phyloP scores from a whole-genome alignment of 2,888 invertebrate species.

The Noctua fimbriata region DNA sequence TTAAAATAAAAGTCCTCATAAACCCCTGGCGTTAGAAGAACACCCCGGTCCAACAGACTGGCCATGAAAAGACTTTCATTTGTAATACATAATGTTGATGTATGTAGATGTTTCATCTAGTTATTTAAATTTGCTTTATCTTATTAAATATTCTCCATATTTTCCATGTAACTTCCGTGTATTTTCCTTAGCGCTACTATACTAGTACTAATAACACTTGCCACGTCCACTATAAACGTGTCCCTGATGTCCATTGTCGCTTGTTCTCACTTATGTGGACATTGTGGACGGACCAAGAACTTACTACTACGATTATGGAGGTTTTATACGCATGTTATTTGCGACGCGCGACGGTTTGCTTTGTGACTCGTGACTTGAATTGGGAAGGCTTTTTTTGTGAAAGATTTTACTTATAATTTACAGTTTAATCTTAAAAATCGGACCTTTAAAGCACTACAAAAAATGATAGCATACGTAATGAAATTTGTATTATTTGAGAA shows the following conservation, averaged over 20 bases:
- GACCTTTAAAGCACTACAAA: background rate
- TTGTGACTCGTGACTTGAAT: background rate
- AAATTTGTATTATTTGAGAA: background rate
- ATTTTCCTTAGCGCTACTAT: background rate
- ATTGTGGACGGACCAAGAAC: slow-evolving; percentile 11
- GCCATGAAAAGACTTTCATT: background rate
- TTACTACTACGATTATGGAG: background rate
- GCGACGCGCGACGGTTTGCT: background rate
- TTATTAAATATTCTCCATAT: background rate
- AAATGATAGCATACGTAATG: background rate
- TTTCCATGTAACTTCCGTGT: background rate
- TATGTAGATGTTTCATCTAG: background rate
- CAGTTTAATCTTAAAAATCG: background rate
- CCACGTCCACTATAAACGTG: slow-evolving; percentile 30
- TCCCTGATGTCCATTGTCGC: slow-evolving; percentile 26
- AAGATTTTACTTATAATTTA: background rate
- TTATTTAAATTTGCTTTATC: background rate
- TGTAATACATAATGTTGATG: background rate
- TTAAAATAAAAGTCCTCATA: background rate
- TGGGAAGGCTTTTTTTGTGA: background rate
- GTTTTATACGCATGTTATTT: slow-evolving; percentile 1
- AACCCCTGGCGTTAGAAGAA: background rate
- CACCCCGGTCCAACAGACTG: too few relatives aligned
- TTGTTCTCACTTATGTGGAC: slow-evolving; percentile 15
- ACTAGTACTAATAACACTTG: background rate